A percentile compares a stretch with the other conserved stretches of the same genome.
phyloP scores from a whole-genome alignment of 2,113 vertebrate genomes.

The Geococcyx californianus region DNA sequence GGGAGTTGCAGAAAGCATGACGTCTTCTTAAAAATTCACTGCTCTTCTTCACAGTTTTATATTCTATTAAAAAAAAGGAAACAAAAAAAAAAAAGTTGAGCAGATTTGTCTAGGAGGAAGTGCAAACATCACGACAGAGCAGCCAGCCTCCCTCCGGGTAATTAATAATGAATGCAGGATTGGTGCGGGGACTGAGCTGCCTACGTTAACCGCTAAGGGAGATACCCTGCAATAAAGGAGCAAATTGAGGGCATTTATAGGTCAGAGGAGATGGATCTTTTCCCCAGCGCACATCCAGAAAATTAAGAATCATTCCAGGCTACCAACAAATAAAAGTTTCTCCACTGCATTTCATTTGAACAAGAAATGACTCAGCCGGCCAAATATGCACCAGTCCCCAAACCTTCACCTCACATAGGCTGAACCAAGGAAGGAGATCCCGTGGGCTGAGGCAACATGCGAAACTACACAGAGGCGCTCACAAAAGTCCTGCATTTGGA shows the following conservation, averaged over 20 bases:
- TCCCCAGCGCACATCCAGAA: conserved; percentile 43
- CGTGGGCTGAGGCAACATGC: fast-evolving
- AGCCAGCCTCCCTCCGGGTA: conserved; percentile 63
- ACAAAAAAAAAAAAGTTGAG: conserved; percentile 44
- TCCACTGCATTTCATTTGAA: neutral
- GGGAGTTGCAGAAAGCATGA: conserved; percentile 88
- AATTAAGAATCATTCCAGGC: conserved; percentile 63
- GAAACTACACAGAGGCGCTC: neutral
- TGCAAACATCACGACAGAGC: conserved; percentile 33
- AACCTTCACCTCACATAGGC: neutral
- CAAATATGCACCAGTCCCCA: neutral
- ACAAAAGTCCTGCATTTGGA: neutral
- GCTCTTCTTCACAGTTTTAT: conserved; percentile 69
- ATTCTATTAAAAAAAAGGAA: conserved; percentile 57
- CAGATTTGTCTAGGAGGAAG: conserved; percentile 61
- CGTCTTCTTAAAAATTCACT: conserved; percentile 75
- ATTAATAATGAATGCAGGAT: conserved; percentile 65
- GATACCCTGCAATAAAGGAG: conserved; percentile 59
- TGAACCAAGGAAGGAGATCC: neutral
- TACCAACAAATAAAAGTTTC: conserved; percentile 57
- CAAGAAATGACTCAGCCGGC: neutral
- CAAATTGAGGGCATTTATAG: conserved; percentile 68
- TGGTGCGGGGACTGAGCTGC: conserved; percentile 33
- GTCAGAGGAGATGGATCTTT: conserved; percentile 57
- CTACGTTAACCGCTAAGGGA: conserved; percentile 58